Base-by-base conservation (phyloP, 2,888 invertebrate genomes). In the Thalpophila matura region DNA sequence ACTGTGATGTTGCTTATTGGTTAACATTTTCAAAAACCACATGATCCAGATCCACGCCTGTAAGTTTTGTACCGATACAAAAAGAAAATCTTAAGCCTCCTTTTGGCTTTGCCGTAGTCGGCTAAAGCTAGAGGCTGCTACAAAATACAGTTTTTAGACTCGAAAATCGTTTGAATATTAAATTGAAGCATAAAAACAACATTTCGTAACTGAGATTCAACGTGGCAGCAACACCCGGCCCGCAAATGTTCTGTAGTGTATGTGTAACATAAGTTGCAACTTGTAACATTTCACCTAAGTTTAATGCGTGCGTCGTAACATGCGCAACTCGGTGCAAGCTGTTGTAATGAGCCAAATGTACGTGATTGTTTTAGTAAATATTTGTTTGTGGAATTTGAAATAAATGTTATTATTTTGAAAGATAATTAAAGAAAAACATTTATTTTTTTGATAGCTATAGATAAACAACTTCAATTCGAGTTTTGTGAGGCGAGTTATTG, bases 221-320 rank as follows among this genome's bases (percentile, higher is more conserved):
- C 38, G 20, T 71, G 24, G 42, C 50, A 47, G 10, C 16, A 33
- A 20, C 56, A 65, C 46, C 63, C 27, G 75, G 58, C 27, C 58
- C 60, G 67, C 71, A 71, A 49, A 38, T 45, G 58, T 10, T 40
- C 20, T 45, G 18, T 46, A 47, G 49, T 49, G 14, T 55, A 63
- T 61, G 51, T 63, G 53, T 49, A 47, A 40, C 68, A 58, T 59
- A 74, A 71, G 56, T 74, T 71, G 75, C 57, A 62, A 62, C 63
- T 74, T 59, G 62, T 40, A 71, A 50, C 68, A 53, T 63, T 73
- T 71, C 42, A 60, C 56, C 43, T 43, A 59, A 74, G 62, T 66
- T 74, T 65, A 74, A 70, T 74, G 74, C 71, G 75, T 74, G 54
- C 4, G 53, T 55, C 56, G 53, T 37, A 26, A 24, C 31, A 65